Evolutionary conservation across 2,888 invertebrate species (phyloP).

Genomic region (Thysanoteuthis rhombus): DNA sequence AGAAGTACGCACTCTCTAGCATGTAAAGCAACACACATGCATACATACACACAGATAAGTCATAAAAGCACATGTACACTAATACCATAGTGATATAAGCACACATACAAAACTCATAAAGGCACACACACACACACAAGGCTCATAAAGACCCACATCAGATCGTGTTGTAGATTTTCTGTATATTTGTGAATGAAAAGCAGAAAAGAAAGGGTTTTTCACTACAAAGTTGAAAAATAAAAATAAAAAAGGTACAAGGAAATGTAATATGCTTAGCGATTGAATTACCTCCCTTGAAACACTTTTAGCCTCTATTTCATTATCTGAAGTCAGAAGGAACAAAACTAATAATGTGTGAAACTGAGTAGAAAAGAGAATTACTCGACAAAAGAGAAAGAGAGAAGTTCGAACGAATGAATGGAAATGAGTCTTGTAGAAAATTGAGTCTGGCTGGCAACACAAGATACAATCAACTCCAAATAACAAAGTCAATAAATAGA

Average conservation of each 20-base stretch:
- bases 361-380: neutral
- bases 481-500: neutral
- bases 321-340: neutral
- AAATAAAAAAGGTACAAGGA: neutral
- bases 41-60: too few species aligned
- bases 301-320: neutral
- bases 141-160: neutral
- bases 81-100: too few species aligned
- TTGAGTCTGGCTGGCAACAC: neutral
- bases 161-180: neutral
- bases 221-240: neutral
- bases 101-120: too few species aligned
- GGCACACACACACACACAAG: too few species aligned
- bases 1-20: too few species aligned
- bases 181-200: neutral
- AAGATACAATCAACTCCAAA: neutral
- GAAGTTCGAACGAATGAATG: neutral
- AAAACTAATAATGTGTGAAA: neutral
- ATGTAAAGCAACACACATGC: too few species aligned
- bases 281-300: neutral
- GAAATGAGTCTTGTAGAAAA: neutral
- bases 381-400: neutral
- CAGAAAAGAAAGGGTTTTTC: neutral
- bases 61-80: too few species aligned
- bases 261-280: neutral